Evolutionary conservation across 2,797 vertebrate species (phyloP).

Genomic region (Micropoecilia bifurca): DNA sequence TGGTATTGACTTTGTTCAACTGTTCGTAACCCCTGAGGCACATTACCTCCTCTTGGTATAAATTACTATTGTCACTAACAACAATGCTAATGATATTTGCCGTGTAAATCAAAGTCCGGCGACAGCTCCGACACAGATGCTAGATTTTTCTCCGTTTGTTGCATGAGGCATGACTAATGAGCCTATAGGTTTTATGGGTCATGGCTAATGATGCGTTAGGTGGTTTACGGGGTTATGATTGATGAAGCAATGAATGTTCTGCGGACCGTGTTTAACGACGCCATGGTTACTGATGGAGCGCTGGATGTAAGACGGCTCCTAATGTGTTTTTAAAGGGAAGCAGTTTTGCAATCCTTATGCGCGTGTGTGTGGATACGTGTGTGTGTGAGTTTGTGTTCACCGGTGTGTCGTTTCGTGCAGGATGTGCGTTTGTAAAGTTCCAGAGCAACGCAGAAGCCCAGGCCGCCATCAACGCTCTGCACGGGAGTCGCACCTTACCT

Average conservation of each 20-base stretch:
- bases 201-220: conserved; percentile 74
- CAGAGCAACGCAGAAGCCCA: conserved; percentile 87
- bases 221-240: conserved; percentile 75
- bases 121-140: conserved; percentile 69
- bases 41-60: conserved; percentile 27
- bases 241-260: conserved; percentile 78
- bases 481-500: conserved; percentile 83
- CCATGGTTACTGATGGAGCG: conserved; percentile 72
- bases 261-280: conserved; percentile 76
- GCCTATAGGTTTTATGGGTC: conserved; percentile 78
- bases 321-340: conserved; percentile 77
- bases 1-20: conserved; percentile 41
- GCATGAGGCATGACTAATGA: conserved; percentile 74
- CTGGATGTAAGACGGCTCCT: conserved; percentile 64
- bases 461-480: conserved; percentile 81
- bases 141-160: conserved; percentile 61
- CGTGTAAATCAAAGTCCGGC: conserved; percentile 67
- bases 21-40: conserved; percentile 21
- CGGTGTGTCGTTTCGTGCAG: conserved; percentile 69
- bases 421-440: conserved; percentile 95
- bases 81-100: conserved; percentile 63
- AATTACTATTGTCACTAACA: conserved; percentile 48
- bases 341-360: conserved; percentile 39
- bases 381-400: conserved; percentile 37
- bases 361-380: conserved; percentile 18